phyloP scores from a whole-genome alignment of 2,797 vertebrate genomes.

The Emydoidea blandingii region DNA sequence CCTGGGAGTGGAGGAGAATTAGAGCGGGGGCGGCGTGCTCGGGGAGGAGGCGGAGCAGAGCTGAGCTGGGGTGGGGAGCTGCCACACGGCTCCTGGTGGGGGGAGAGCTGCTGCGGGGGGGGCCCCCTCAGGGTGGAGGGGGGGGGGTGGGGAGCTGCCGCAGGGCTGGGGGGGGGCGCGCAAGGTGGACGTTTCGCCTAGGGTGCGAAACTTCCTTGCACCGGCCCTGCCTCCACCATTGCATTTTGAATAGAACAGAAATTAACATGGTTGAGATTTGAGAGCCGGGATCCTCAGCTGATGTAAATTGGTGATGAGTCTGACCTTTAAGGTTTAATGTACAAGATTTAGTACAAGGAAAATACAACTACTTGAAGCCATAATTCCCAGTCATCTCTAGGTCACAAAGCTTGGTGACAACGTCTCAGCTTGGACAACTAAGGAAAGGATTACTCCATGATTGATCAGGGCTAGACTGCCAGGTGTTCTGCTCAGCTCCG shows the following conservation, averaged over 20 bases:
- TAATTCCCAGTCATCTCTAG: accelerated
- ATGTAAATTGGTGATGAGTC: not conserved
- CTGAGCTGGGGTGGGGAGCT: no score
- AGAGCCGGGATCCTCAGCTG: not conserved
- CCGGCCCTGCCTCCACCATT: not conserved
- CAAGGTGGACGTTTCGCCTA: no score
- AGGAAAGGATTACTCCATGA: accelerated
- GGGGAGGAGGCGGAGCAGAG: no score
- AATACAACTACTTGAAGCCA: not conserved
- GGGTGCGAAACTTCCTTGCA: no score
- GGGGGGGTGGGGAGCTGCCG: no score
- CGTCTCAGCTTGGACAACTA: not conserved
- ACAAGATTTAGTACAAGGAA: not conserved
- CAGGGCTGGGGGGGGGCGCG: no score
- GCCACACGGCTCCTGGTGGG: no score
- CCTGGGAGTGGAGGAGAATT: no score
- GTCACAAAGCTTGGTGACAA: not conserved
- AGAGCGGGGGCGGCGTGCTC: no score
- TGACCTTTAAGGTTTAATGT: not conserved
- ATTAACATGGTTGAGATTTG: conserved; percentile 33
- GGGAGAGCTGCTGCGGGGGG: no score
- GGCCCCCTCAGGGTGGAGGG: no score
- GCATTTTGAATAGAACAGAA: conserved; percentile 29
- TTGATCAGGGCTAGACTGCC: accelerated
- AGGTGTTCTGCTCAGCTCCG: not conserved